Percentiles rank a stretch among this genome's conserved stretches.
Conservation (phyloP, 2,113 vertebrate genomes). For the Nasalis larvatus region DNA sequence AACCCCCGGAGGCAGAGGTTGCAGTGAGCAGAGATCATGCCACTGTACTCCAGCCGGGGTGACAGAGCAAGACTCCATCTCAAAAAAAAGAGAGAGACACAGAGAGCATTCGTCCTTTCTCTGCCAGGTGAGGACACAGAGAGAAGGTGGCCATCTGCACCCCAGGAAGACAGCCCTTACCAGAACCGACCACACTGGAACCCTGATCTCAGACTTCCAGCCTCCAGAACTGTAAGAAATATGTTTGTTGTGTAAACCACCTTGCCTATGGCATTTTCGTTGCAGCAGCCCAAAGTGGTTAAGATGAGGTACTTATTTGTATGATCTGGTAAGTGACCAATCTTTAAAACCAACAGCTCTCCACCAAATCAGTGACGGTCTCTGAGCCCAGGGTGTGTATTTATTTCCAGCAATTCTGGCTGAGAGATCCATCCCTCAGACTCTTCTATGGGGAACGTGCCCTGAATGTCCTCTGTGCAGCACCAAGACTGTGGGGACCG, state of each 20-base stretch:
- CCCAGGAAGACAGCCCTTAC: neutral
- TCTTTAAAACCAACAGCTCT: neutral
- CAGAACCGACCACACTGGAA: too few relatives aligned
- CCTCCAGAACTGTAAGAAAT: neutral
- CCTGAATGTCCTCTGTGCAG: neutral
- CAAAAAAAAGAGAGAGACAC: neutral
- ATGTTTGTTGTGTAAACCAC: neutral
- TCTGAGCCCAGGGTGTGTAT: neutral
- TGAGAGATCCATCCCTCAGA: neutral
- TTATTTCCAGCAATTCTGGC: neutral
- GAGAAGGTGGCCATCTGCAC: accelerated
- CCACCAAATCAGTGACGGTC: neutral
- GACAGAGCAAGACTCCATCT: too few relatives aligned
- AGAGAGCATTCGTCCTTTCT: neutral
- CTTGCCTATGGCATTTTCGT: neutral
- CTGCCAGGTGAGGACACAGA: neutral
- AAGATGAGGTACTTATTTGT: neutral
- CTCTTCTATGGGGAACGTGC: too few relatives aligned
- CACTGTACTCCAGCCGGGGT: too few relatives aligned
- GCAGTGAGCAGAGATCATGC: too few relatives aligned
- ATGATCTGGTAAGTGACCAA: neutral
- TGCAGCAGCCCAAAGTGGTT: neutral
- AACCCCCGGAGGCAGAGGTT: too few relatives aligned
- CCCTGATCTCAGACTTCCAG: neutral
- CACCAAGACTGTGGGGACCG: accelerated